Evolutionary conservation across 1,140 invertebrate genomes (phyloP).

Genomic region (Diplogasteroides magnus): DNA sequence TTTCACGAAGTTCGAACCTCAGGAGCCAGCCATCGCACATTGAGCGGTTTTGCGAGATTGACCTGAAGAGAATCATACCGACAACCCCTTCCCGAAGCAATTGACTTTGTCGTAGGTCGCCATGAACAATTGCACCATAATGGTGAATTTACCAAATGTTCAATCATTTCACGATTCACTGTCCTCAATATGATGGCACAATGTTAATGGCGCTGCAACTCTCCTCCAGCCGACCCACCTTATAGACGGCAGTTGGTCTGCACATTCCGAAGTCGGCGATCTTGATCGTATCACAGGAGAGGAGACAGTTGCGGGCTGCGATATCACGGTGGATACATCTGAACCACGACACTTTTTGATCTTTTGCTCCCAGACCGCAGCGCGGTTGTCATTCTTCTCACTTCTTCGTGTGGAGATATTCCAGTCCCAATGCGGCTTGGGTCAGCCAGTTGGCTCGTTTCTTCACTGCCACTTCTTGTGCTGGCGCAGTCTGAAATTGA

Average conservation of each 20-base stretch:
- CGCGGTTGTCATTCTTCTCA: no score
- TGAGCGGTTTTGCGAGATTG: slow-evolving; percentile 41
- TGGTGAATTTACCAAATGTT: no score
- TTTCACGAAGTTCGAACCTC: slow-evolving; percentile 1
- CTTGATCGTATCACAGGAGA: slow-evolving; percentile 32
- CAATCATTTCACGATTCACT: no score
- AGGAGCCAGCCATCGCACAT: slow-evolving; percentile 34
- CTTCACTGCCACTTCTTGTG: neutral
- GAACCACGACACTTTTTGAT: no score
- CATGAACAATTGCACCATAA: no score
- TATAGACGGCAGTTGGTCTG: slow-evolving; percentile 40
- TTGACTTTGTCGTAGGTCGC: no score
- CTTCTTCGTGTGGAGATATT: slow-evolving; percentile 42
- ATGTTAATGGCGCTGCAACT: no score
- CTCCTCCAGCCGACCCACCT: no score
- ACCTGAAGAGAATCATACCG: slow-evolving; percentile 43
- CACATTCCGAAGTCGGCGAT: slow-evolving; percentile 49
- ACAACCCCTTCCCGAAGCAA: no score
- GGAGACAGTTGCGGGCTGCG: slow-evolving; percentile 42
- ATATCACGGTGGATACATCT: slow-evolving; percentile 44
- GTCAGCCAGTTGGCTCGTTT: slow-evolving; percentile 24
- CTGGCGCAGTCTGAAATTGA: slow-evolving; percentile 1
- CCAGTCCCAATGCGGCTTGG: slow-evolving; percentile 40
- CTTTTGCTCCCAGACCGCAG: no score
- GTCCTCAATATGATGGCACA: no score